phyloP scores from a whole-genome alignment of 1,140 invertebrate genomes.

The Ostrea denselamellosa region DNA sequence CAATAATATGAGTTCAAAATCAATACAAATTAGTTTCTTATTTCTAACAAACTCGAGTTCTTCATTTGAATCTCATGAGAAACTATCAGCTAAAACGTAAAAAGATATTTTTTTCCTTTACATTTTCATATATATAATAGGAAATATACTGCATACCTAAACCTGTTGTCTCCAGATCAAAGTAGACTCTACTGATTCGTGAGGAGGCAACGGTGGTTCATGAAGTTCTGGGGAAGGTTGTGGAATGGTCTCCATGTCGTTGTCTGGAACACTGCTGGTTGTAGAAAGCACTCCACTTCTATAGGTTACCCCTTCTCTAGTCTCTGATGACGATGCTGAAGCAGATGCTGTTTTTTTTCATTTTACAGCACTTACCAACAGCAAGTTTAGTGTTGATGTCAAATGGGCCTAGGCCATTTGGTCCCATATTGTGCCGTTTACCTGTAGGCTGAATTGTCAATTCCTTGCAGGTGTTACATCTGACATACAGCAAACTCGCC shows the following conservation, averaged over 20 bases:
- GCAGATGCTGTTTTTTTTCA: no score
- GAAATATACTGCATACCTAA: background rate
- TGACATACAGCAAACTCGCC: background rate
- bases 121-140: background rate
- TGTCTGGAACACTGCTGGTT: no score
- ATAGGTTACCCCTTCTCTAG: no score
- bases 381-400: background rate
- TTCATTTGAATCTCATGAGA: no score
- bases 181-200: background rate
- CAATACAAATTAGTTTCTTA: no score
- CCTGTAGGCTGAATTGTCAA: background rate
- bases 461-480: background rate
- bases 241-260: no score
- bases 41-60: no score
- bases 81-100: no score
- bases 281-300: no score
- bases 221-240: background rate
- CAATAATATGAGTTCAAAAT: no score
- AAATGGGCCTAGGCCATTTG: constrained; percentile 7
- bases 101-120: no score
- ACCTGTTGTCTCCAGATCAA: background rate
- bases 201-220: background rate
- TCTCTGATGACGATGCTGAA: no score
- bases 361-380: background rate
- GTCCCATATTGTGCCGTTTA: background rate